Evolutionary conservation across 2,113 vertebrate genomes (phyloP).

Genomic region (Pseudorasbora parva): DNA sequence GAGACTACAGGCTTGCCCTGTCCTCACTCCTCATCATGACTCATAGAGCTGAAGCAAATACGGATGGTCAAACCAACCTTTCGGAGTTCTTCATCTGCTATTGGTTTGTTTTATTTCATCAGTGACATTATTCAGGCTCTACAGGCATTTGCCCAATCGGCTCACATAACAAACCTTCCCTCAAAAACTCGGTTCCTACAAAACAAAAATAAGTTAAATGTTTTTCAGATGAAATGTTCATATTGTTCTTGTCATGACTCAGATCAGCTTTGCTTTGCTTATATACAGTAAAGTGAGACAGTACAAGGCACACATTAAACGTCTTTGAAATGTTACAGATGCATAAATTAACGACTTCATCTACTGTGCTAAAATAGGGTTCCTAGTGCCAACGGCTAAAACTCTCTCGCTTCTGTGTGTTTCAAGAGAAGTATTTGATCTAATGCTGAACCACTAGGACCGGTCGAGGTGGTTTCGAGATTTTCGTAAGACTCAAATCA

Average conservation of each 20-base stretch:
- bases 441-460: conserved; percentile 1
- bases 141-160: conserved; percentile 10
- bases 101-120: background rate
- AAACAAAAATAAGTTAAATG: conserved; percentile 81
- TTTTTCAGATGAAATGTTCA: conserved; percentile 70
- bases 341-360: conserved; percentile 74
- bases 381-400: conserved; percentile 21
- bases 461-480: background rate
- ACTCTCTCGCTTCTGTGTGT: conserved; percentile 8
- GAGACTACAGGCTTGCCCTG: background rate
- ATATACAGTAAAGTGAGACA: conserved; percentile 86
- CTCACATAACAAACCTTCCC: conserved; percentile 55
- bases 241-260: conserved; percentile 80
- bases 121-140: conserved; percentile 3
- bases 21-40: background rate
- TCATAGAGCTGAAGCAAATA: background rate
- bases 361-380: conserved; percentile 58
- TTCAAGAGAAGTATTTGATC: conserved; percentile 29
- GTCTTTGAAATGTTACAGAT: conserved; percentile 70
- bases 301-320: conserved; percentile 89
- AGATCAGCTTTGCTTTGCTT: conserved; percentile 75
- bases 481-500: conserved; percentile 24
- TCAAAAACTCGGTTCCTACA: conserved; percentile 59
- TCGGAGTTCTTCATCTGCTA: background rate
- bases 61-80: background rate